phyloP scores from a whole-genome alignment of 1,140 invertebrate genomes.

The Drosophila trapezifrons region DNA sequence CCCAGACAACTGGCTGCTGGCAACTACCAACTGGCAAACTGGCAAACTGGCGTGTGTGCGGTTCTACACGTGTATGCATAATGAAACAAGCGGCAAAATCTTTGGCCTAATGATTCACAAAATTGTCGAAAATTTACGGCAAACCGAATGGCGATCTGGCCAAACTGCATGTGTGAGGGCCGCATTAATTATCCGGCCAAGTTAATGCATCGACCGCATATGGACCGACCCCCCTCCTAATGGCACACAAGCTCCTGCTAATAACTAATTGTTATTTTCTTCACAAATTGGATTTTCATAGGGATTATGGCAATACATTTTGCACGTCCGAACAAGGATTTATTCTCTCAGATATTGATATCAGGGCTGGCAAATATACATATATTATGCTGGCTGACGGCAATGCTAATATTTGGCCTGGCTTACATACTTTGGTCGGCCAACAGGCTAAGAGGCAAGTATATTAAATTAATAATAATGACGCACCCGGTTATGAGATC shows the following conservation, averaged over 20 bases:
- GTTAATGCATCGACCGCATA: constrained; percentile 70
- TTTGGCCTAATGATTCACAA: constrained; percentile 80
- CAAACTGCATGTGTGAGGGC: constrained; percentile 7
- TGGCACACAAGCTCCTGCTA: constrained; percentile 39
- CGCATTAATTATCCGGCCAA: constrained; percentile 60
- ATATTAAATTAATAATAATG: constrained; percentile 48
- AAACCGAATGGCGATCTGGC: constrained; percentile 18
- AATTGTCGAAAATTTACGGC: constrained; percentile 73
- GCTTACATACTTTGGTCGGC: constrained; percentile 1
- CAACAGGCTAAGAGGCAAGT: constrained; percentile 21
- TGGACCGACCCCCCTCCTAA: constrained; percentile 24
- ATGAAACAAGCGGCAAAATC: constrained; percentile 78
- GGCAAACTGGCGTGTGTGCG: constrained; percentile 5
- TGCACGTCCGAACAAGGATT: constrained; percentile 1
- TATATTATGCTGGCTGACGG: background rate
- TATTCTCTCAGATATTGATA: constrained; percentile 44
- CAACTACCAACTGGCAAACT: background rate
- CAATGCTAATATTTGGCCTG: constrained; percentile 17
- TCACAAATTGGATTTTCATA: constrained; percentile 76
- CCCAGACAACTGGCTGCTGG: constrained; percentile 38
- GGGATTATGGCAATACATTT: constrained; percentile 54
- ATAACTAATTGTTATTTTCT: constrained; percentile 78
- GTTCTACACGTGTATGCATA: constrained; percentile 38
- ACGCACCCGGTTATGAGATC: constrained; percentile 22
- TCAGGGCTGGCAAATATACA: constrained; percentile 18